These are phyloP conservation scores for Anguilla marmorata DNA, from an alignment of 2,797 vertebrate species.

Conservation along the genomic window DNA sequence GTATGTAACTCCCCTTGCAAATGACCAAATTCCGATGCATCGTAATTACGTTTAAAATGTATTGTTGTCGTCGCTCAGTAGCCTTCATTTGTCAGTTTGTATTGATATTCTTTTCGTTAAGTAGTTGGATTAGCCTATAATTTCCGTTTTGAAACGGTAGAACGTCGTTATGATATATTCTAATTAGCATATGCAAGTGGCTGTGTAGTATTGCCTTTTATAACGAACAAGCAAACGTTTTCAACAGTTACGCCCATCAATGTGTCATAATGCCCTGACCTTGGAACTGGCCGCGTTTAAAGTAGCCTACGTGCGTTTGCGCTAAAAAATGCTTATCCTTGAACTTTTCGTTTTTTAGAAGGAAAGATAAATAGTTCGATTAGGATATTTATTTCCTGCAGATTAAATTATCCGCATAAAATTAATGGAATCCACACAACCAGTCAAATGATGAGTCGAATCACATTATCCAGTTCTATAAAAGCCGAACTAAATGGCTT, in stretches of 20 bases:
- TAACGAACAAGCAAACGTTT: background rate
- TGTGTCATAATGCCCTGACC: background rate
- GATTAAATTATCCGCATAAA: background rate
- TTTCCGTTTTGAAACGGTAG: background rate
- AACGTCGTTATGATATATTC: background rate
- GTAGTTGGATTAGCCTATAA: background rate
- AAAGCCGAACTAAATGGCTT: constrained; percentile 6
- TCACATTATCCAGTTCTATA: background rate
- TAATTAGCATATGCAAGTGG: background rate
- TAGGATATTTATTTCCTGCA: background rate
- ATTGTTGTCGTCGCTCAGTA: no score
- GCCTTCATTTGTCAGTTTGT: background rate
- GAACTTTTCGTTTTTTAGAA: background rate
- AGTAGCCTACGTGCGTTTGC: background rate
- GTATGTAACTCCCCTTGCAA: background rate
- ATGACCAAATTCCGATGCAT: background rate
- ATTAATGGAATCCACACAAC: background rate
- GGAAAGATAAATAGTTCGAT: background rate
- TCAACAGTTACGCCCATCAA: constrained; percentile 7
- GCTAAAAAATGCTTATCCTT: background rate
- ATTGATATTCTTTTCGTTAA: background rate
- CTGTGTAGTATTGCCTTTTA: background rate
- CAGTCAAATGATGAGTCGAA: background rate
- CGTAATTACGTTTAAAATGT: background rate
- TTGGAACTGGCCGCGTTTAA: constrained; percentile 13